Evolutionary conservation across 2,888 invertebrate species (phyloP), one percentile per base, ranked within the genome.

Genomic region (Diaprepes abbreviatus): DNA sequence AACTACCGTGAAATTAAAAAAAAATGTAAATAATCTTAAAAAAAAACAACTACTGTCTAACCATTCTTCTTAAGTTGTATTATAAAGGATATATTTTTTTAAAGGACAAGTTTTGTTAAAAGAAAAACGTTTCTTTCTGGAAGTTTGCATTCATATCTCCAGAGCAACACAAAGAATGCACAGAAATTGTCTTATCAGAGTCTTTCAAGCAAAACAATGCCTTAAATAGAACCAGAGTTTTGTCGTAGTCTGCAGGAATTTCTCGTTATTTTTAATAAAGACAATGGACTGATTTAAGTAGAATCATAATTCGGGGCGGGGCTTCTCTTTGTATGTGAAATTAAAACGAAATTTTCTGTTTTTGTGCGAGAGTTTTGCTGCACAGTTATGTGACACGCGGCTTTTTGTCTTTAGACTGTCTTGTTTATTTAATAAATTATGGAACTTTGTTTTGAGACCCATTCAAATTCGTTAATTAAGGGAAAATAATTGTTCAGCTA

Each of bases 261-360:
- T 62, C 62, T 58, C 64, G 62, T 59, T 60, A 70, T 70, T 70
- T 70, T 70, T 70, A 70, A 65, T 70, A 70, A 70, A 60, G 19
- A 68, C 54, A 66, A 69, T 69, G 59, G 64, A 24, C 9, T 31
- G 60, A 60, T 52, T 59, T 60, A 48, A 58, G 40, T 10, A 12
- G 19, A 40, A 54, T 60, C 60, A 60, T 60, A 60, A 66, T 45
- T 66, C 52, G 33, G 60, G 36, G 55, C 3, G 36, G 55, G 36
- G 55, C 40, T 9, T 31, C 7, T 28, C 24, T 31, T 55, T 55
- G 55, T 38, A n/a, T 14, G 21, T 21, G 21, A 36, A 55, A 38
- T 35, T 55, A 36, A 55, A 38, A 50, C 28, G 28, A 50, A 50
- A 24, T 50, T 50, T 50, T 50, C 48, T 28, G 28, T 28, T 28